Percentiles rank a stretch among this genome's conserved stretches.
phyloP scores from a whole-genome alignment of 2,113 vertebrate genomes.

The Calidris pugnax region DNA sequence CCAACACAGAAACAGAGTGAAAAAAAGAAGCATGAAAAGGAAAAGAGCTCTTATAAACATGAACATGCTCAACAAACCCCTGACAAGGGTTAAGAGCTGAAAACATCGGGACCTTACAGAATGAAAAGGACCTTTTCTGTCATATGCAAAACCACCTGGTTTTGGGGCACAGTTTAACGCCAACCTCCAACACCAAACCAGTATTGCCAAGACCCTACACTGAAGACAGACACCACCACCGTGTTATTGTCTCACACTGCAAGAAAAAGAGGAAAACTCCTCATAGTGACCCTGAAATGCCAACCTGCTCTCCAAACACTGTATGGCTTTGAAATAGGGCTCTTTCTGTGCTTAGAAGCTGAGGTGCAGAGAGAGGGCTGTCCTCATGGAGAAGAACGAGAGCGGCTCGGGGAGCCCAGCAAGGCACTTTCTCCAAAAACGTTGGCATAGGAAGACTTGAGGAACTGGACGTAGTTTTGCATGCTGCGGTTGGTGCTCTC shows the following conservation, averaged over 20 bases:
- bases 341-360: neutral
- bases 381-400: constrained; percentile 76
- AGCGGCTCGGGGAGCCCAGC: constrained; percentile 75
- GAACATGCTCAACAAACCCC: neutral
- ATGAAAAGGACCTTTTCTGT: neutral
- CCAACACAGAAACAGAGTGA: neutral
- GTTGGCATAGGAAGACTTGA: constrained; percentile 90
- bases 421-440: constrained; percentile 86
- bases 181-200: neutral
- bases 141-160: neutral
- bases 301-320: neutral
- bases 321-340: constrained; percentile 33
- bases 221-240: neutral
- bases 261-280: neutral
- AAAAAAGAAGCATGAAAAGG: neutral
- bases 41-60: neutral
- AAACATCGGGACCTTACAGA: neutral
- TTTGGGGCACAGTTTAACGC: neutral
- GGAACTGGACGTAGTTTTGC: constrained; percentile 94
- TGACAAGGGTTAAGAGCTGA: neutral
- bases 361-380: neutral
- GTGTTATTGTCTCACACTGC: neutral
- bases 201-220: neutral
- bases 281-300: neutral
- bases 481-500: constrained; percentile 95